Evolutionary conservation across 1,140 invertebrate genomes (phyloP).

Genomic region (Chrysoperla carnea): DNA sequence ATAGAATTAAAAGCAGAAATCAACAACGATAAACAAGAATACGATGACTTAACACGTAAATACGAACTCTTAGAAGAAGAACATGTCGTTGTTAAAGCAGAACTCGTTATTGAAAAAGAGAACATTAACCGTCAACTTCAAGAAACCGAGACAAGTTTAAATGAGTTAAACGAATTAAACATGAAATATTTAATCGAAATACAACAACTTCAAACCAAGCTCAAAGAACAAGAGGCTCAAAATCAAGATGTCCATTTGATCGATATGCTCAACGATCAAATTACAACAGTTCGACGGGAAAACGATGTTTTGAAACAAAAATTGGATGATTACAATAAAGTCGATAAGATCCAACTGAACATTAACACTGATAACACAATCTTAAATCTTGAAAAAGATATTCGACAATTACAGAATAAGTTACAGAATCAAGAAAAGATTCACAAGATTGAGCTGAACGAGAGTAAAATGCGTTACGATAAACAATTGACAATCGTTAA

Average conservation of each 20-base stretch:
- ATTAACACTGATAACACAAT: conserved; percentile 54
- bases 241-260: conserved; percentile 37
- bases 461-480: conserved; percentile 78
- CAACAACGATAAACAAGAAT: conserved; percentile 45
- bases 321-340: conserved; percentile 69
- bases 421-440: conserved; percentile 60
- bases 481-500: conserved; percentile 67
- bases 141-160: conserved; percentile 14
- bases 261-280: conserved; percentile 47
- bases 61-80: conserved; percentile 72
- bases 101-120: conserved; percentile 61
- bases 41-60: conserved; percentile 60
- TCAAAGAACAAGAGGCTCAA: conserved; percentile 58
- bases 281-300: conserved; percentile 49
- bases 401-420: conserved; percentile 47
- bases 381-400: conserved; percentile 44
- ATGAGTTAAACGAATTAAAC: conserved; percentile 14
- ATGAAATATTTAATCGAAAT: conserved; percentile 9
- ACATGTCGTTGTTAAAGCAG: conserved; percentile 57
- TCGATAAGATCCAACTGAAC: conserved; percentile 62
- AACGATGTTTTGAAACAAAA: conserved; percentile 66
- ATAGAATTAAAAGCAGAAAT: conserved; percentile 48
- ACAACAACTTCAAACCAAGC: conserved; percentile 28
- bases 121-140: conserved; percentile 24
- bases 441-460: conserved; percentile 65